These are phyloP conservation scores for Saccopteryx bilineata DNA, from an alignment of 2,113 vertebrate species.

Conservation along the genomic window DNA sequence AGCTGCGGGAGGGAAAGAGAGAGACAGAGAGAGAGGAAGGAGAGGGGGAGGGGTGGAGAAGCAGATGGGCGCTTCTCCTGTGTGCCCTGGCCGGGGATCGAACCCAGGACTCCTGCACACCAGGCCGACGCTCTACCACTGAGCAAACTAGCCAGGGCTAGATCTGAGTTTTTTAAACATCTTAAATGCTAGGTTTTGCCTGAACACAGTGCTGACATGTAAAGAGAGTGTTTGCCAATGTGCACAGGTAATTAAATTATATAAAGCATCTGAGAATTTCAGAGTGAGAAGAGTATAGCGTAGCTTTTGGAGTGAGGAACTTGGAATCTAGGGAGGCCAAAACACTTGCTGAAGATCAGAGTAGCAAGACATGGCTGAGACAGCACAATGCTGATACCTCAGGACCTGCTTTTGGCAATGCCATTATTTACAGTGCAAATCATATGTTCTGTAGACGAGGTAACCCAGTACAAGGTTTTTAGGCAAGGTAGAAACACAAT, in stretches of 20 bases:
- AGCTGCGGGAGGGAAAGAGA: no score
- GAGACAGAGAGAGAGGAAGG: no score
- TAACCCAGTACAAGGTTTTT: slow-evolving; percentile 2
- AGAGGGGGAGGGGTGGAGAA: no score
- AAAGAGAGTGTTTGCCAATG: not conserved
- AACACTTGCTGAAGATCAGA: slow-evolving; percentile 37
- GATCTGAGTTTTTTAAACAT: not conserved
- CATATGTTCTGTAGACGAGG: slow-evolving; percentile 25
- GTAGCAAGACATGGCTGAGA: not conserved
- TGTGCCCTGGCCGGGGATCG: no score
- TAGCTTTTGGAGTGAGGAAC: slow-evolving; percentile 4
- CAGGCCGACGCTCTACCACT: no score
- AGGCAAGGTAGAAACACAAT: not conserved
- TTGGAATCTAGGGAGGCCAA: slow-evolving; percentile 5
- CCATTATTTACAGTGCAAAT: slow-evolving; percentile 42
- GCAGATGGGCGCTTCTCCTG: no score
- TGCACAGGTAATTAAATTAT: not conserved
- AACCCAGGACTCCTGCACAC: no score
- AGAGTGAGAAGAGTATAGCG: slow-evolving; percentile 8
- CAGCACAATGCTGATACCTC: not conserved
- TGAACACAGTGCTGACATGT: not conserved
- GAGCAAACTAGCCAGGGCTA: no score
- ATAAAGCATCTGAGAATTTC: not conserved
- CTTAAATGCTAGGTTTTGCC: not conserved
- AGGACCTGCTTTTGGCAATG: not conserved